Evolutionary conservation across 2,797 vertebrate species (phyloP).

Genomic region (Crocodylus rhombifer): DNA sequence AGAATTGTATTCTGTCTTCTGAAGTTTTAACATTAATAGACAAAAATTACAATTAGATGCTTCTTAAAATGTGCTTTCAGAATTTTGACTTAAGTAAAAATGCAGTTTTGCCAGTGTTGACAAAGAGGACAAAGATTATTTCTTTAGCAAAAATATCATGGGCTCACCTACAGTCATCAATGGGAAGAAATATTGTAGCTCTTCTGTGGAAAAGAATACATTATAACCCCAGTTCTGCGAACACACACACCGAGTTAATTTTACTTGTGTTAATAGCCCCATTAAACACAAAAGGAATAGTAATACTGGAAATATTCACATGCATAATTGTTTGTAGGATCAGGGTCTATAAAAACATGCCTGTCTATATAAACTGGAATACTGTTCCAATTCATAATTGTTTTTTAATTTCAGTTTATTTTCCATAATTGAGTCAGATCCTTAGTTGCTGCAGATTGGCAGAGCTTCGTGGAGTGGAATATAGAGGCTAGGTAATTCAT

Average conservation of each 20-base stretch:
- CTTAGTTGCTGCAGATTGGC: background rate
- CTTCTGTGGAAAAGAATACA: background rate
- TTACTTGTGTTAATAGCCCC: background rate
- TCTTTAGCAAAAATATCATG: background rate
- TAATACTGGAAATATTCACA: background rate
- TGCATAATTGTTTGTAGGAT: background rate
- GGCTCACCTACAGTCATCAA: background rate
- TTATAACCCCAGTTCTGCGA: background rate
- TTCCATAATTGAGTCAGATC: background rate
- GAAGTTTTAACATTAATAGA: background rate
- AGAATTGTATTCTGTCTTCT: background rate
- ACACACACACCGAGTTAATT: background rate
- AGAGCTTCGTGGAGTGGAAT: slow-evolving; percentile 26
- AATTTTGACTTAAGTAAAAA: background rate
- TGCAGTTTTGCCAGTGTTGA: background rate
- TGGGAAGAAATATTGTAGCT: background rate
- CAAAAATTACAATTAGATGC: background rate
- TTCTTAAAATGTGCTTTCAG: background rate
- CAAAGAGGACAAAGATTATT: background rate
- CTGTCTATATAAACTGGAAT: background rate
- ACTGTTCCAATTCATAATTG: background rate
- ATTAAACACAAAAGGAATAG: background rate
- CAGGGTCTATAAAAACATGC: background rate
- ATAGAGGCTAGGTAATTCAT: background rate
- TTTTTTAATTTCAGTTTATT: background rate